Evolutionary conservation across 2,113 vertebrate genomes (phyloP).

Genomic region (Budorcas taxicolor): DNA sequence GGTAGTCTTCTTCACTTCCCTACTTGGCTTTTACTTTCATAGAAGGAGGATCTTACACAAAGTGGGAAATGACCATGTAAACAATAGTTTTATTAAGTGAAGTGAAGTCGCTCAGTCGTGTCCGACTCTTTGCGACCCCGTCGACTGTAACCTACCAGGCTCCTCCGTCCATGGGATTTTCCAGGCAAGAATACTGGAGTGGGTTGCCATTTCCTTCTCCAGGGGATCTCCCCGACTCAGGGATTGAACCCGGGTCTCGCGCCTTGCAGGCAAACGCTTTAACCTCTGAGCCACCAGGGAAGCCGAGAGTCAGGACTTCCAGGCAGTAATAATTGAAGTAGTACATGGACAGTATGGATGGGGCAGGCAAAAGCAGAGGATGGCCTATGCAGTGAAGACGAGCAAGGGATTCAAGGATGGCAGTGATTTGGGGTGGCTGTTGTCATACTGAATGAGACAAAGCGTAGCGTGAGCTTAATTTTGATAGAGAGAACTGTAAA

Average conservation of each 20-base stretch:
- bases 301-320: neutral
- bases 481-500: neutral
- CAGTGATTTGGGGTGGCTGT: neutral
- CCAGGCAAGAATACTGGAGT: too few species aligned
- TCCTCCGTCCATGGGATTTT: too few species aligned
- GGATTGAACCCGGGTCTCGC: too few species aligned
- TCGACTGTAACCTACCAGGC: too few species aligned
- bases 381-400: neutral
- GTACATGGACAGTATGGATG: neutral
- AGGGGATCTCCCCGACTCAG: too few species aligned
- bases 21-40: neutral
- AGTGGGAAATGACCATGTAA: neutral
- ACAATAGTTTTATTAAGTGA: too few species aligned
- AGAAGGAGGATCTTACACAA: neutral
- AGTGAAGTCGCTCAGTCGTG: too few species aligned
- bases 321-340: neutral
- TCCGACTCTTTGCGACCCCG: too few species aligned
- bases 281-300: too few species aligned
- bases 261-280: too few species aligned
- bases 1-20: neutral
- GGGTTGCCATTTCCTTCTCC: too few species aligned
- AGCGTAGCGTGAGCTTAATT: neutral
- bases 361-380: neutral
- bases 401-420: neutral
- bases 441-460: neutral